phyloP scores from a whole-genome alignment of 2,797 vertebrate species.

The Artibeus lituratus region DNA sequence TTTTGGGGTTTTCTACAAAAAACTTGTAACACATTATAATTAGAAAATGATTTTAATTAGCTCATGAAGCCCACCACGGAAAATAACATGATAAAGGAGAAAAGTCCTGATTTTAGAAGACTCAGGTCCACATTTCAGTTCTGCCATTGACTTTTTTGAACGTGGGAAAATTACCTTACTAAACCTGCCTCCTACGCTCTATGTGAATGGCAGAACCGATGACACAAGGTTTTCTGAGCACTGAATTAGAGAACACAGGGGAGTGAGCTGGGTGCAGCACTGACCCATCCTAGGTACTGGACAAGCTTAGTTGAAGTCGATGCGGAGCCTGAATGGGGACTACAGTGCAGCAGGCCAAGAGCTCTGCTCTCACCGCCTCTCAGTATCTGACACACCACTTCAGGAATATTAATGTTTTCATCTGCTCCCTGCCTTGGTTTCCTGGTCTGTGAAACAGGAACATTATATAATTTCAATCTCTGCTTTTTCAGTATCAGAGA shows the following conservation, averaged over 20 bases:
- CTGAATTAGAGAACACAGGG: neutral
- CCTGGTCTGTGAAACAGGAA: neutral
- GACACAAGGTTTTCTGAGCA: neutral
- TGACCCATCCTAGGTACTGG: neutral
- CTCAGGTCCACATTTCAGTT: neutral
- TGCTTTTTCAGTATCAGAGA: neutral
- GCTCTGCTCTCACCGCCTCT: neutral
- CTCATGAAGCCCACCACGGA: neutral
- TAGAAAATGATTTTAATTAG: neutral
- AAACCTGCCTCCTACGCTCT: neutral
- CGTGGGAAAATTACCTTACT: neutral
- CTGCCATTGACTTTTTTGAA: neutral
- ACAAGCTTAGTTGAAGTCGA: neutral
- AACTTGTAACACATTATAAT: neutral
- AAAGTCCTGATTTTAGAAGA: neutral
- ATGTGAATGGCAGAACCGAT: neutral
- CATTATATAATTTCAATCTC: neutral
- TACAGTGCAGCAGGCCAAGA: neutral
- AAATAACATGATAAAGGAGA: neutral
- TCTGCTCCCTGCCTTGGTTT: neutral
- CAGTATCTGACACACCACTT: neutral
- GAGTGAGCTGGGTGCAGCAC: neutral
- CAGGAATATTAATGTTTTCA: neutral
- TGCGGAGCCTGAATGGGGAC: neutral
- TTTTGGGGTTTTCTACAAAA: neutral